Base-by-base conservation (phyloP, 1,140 invertebrate species). In the Ceratitis capitata region DNA sequence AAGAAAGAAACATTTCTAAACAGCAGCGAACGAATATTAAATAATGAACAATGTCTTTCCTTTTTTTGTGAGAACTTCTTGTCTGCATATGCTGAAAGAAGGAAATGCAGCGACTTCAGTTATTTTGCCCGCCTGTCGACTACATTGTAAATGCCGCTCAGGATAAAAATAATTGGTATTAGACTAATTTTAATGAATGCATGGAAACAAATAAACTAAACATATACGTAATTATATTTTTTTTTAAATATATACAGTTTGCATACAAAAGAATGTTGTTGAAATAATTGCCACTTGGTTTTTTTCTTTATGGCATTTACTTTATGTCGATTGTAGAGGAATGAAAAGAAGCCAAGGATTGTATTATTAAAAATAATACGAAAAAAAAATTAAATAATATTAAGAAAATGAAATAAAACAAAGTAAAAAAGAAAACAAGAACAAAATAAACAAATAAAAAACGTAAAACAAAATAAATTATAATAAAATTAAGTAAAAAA, bases 141-240 rank as follows among this genome's bases (percentile, higher is more conserved):
- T 14, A 16, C 39, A 32, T 39, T 39, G 12, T 69, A 69, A 14
- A 14, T 14, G 29, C 61, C 39, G 39, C 69, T 45, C 69, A 78
- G 69, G 69, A 78, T 78, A 78, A 12, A 12, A 3, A 45, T 78
- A 78, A 78, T 78, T 78, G n/a, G 9, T 42, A 16, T 78, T 78
- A 26, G 69, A 45, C 69, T 45, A 78, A 78, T 45, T 78, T 78
- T 45, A 78, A 78, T 78, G 69, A 45, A 45, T 78, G 9, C 69
- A 78, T 78, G 69, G 23, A 78, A 78, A 78, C 69, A 45, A 6
- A 78, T 78, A 45, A 78, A 45, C 45, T 45, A 42, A 42, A 47
- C 4, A 69, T 39, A 69, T 69, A 32, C n/a, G 14, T 45, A 42
- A 78, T 45, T 78, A 78, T 45, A 78, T 47, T 19, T 39, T 78